Evolutionary conservation across 2,113 vertebrate species (phyloP).

Genomic region (Hippocampus guttulatus): DNA sequence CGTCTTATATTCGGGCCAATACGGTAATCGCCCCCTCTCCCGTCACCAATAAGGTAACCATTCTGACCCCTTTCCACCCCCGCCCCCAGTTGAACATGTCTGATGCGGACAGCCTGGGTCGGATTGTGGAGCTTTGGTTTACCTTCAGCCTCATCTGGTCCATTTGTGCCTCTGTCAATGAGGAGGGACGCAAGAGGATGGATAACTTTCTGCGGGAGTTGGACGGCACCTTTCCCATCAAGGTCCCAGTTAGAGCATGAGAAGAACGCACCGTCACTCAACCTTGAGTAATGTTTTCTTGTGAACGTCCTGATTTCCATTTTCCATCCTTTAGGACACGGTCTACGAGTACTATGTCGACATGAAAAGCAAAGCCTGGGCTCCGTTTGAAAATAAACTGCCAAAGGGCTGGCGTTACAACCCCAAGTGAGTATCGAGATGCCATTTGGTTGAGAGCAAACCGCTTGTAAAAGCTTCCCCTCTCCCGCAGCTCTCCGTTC

Average conservation of each 20-base stretch:
- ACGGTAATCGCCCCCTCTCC: neutral
- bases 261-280: neutral
- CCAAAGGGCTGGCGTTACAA: slow-evolving; percentile 81
- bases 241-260: slow-evolving; percentile 63
- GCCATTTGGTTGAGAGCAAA: neutral
- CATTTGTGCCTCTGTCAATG: slow-evolving; percentile 82
- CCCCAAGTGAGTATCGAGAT: slow-evolving; percentile 68
- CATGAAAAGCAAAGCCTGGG: slow-evolving; percentile 78
- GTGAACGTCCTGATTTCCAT: neutral
- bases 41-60: neutral
- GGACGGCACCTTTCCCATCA: slow-evolving; percentile 82
- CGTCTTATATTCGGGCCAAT: too few species aligned
- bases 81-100: slow-evolving; percentile 70
- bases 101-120: slow-evolving; percentile 65
- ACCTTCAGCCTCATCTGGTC: slow-evolving; percentile 90
- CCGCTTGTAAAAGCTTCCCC: neutral
- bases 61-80: neutral
- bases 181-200: slow-evolving; percentile 81
- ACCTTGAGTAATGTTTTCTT: too few species aligned
- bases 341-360: slow-evolving; percentile 87
- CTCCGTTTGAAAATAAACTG: slow-evolving; percentile 81
- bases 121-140: slow-evolving; percentile 81
- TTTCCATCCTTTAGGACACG: slow-evolving; percentile 70
- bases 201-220: slow-evolving; percentile 81
- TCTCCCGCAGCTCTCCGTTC: slow-evolving; percentile 74